Evolutionary conservation across 2,797 vertebrate genomes (phyloP).

Genomic region (Monodelphis domestica): DNA sequence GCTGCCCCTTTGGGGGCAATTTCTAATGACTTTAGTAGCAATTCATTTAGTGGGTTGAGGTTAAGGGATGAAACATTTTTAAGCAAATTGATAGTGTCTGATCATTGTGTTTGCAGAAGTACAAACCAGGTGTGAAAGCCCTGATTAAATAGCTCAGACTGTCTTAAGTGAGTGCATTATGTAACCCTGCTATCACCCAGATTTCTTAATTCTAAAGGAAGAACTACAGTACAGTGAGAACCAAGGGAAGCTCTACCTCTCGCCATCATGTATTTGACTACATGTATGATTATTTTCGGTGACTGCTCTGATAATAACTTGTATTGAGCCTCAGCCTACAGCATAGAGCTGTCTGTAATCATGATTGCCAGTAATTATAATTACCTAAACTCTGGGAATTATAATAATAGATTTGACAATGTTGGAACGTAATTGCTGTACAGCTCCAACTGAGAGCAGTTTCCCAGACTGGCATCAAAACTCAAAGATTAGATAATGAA

Average conservation of each 20-base stretch:
- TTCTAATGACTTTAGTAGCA: conserved; percentile 11
- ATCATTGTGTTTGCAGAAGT: neutral
- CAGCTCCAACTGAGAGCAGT: conserved; percentile 13
- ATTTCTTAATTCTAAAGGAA: neutral
- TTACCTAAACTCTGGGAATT: conserved; percentile 63
- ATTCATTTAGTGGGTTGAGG: neutral
- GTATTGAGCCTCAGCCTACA: conserved; percentile 16
- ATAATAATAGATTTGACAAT: conserved; percentile 71
- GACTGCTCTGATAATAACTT: conserved; percentile 50
- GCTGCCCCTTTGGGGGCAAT: neutral
- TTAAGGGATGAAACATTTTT: conserved; percentile 14
- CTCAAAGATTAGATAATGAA: conserved; percentile 16
- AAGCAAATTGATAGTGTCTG: neutral
- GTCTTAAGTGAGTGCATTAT: neutral
- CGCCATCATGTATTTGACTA: neutral
- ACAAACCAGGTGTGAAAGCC: neutral
- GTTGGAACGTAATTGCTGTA: conserved; percentile 56
- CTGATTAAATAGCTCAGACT: neutral
- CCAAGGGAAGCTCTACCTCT: neutral
- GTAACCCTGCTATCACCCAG: neutral
- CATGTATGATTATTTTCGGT: conserved; percentile 51
- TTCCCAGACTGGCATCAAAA: conserved; percentile 41
- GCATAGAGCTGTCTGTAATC: conserved; percentile 45
- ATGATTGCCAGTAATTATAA: conserved; percentile 71
- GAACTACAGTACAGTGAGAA: accelerated